These are phyloP conservation scores for Orientallactaga bullata DNA, from an alignment of 2,113 vertebrate genomes.

Conservation along the genomic window DNA sequence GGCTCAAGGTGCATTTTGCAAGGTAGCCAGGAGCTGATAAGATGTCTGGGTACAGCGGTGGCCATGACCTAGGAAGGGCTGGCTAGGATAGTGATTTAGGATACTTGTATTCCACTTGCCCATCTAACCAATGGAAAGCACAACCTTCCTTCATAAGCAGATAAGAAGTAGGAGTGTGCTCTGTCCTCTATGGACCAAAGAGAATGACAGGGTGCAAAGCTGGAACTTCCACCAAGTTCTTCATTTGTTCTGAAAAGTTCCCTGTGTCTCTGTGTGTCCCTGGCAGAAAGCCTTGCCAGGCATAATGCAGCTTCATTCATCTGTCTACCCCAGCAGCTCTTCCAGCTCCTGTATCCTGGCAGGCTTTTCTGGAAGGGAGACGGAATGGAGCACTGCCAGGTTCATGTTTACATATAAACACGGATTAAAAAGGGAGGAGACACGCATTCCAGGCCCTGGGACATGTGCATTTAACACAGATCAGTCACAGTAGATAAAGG, in stretches of 20 bases:
- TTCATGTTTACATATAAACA: background rate
- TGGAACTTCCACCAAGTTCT: background rate
- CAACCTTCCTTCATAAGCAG: background rate
- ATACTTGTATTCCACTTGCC: background rate
- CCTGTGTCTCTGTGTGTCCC: background rate
- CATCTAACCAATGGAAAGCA: background rate
- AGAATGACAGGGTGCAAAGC: fast-evolving
- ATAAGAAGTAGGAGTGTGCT: background rate
- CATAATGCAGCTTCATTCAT: background rate
- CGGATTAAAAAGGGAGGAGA: background rate
- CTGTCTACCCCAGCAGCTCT: background rate
- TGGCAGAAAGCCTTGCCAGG: no score
- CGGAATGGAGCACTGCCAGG: background rate
- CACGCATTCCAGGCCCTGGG: background rate
- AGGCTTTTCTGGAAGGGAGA: background rate
- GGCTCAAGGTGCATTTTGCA: background rate
- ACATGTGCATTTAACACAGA: background rate
- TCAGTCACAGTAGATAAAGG: no score
- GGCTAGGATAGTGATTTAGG: background rate
- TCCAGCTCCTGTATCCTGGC: background rate
- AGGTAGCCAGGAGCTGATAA: background rate
- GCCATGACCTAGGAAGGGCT: background rate
- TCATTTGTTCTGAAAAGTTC: background rate
- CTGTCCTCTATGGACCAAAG: background rate
- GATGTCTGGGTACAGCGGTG: background rate